Evolutionary conservation across 2,888 invertebrate genomes (phyloP), one percentile per base, ranked within the genome.

Genomic region (Tipula unca): DNA sequence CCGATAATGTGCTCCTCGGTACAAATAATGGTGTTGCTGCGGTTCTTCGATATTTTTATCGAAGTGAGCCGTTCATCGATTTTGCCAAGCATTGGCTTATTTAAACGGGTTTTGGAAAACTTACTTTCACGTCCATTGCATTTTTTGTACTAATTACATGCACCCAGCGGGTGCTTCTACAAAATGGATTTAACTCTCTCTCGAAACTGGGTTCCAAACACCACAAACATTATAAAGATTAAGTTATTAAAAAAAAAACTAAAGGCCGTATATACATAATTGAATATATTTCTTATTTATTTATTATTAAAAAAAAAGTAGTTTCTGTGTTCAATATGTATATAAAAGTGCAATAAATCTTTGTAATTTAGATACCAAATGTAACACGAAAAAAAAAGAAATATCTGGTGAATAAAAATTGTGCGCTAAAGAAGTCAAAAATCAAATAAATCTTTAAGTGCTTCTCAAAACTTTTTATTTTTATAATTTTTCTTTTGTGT

Each of bases 311-410:
- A 69, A 48, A 48, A 48, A 48, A 48, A 69, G 69, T 69, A 69
- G 69, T 69, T 69, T 69, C 69, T 69, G 69, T 69, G 69, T 69
- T 69, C 69, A 69, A 69, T 69, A 69, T 25, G 48, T 69, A 25
- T 69, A 69, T 25, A 69, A 69, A 69, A 69, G 69, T 69, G 69
- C 69, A 69, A 69, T 69, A 69, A 69, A 69, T 69, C 69, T 69
- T 69, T 69, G 69, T 69, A 69, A 69, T 69, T 69, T 69, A 69
- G 69, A 69, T 69, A 69, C 69, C 69, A 69, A 69, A 69, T 69
- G 69, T 69, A 69, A 69, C 69, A 69, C 69, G 69, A 69, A 69
- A 69, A 69, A 69, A 36, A 69, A 69, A n/a, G n/a, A 48, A 48
- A 8, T 17, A 20, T 69, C 69, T 69, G 69, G 69, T 69, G 25